A percentile compares a stretch with the other conserved stretches of the same genome.
Conservation (phyloP, 2,888 invertebrate species). For the Drosophila silvestris region DNA sequence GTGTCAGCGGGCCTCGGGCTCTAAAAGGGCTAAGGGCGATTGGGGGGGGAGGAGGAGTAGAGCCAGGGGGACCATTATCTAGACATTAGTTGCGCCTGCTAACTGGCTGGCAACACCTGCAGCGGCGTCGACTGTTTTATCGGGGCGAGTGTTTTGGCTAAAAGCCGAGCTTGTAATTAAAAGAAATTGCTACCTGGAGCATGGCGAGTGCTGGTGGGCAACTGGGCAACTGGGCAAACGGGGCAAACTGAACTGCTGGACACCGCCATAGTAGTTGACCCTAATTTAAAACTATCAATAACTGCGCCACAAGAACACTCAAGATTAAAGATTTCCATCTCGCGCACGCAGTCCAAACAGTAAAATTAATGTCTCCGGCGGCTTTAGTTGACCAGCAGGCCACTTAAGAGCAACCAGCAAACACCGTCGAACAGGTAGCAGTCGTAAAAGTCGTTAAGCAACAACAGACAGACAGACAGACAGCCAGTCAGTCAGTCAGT, state of each 20-base stretch:
- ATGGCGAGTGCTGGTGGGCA: conserved; percentile 25
- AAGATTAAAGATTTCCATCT: conserved; percentile 64
- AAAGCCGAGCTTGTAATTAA: conserved; percentile 66
- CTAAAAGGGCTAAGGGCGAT: background rate
- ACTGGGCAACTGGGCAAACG: background rate
- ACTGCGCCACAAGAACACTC: conserved; percentile 65
- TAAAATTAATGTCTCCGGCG: conserved; percentile 78
- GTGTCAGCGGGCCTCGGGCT: background rate
- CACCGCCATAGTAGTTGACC: conserved; percentile 75
- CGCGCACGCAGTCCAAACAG: conserved; percentile 77
- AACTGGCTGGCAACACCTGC: conserved; percentile 75
- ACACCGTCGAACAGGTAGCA: conserved; percentile 62
- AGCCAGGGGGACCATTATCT: conserved; percentile 54
- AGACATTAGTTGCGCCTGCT: conserved; percentile 70
- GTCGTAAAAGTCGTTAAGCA: conserved; percentile 64
- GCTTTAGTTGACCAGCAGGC: conserved; percentile 61
- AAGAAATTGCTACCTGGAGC: conserved; percentile 73
- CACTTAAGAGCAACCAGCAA: conserved; percentile 63
- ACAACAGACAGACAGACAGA: conserved; percentile 34
- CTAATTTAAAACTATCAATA: conserved; percentile 81
- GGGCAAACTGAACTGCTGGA: conserved; percentile 12
- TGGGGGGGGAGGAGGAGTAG: conserved; percentile 1
- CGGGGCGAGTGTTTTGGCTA: conserved; percentile 20
- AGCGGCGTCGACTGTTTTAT: conserved; percentile 51
- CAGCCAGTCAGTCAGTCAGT: background rate